phyloP scores from a whole-genome alignment of 2,113 vertebrate genomes.

The Xyliphius kryptos region DNA sequence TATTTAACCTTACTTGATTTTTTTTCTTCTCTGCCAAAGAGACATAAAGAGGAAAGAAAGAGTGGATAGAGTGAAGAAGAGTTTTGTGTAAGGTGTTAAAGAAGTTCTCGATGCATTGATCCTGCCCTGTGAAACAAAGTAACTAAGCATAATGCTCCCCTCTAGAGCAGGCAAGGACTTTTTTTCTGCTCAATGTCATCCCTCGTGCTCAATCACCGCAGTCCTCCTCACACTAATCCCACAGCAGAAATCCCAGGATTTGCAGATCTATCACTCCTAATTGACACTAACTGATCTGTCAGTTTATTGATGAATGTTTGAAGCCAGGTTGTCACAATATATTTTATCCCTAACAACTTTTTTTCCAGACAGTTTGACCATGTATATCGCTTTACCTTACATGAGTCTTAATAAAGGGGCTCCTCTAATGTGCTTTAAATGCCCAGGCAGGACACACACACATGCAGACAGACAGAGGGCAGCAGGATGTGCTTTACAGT shows the following conservation, averaged over 20 bases:
- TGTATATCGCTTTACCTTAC: constrained; percentile 91
- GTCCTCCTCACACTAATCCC: constrained; percentile 96
- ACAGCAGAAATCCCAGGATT: constrained; percentile 93
- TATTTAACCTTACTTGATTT: constrained; percentile 55
- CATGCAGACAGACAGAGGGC: too few species aligned
- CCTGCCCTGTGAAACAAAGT: constrained; percentile 94
- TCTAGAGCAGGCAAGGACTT: constrained; percentile 89
- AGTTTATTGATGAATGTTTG: constrained; percentile 99
- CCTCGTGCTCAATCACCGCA: constrained; percentile 92
- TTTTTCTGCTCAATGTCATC: constrained; percentile 89
- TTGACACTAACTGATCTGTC: constrained; percentile 99
- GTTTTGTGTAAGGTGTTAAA: constrained; percentile 76
- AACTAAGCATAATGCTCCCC: constrained; percentile 95
- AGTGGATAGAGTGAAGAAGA: constrained; percentile 52
- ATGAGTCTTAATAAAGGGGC: constrained; percentile 92
- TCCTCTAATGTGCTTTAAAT: constrained; percentile 71
- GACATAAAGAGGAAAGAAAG: constrained; percentile 36
- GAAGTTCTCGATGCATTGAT: constrained; percentile 86
- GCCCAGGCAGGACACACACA: constrained; percentile 66
- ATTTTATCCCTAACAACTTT: constrained; percentile 99
- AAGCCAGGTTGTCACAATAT: constrained; percentile 98
- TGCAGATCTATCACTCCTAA: constrained; percentile 99
- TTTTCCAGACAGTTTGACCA: constrained; percentile 89
- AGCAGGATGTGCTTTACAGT: too few species aligned
- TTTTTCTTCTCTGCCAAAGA: constrained; percentile 6